phyloP scores from a whole-genome alignment of 2,113 vertebrate species.

The Austrofundulus limnaeus region DNA sequence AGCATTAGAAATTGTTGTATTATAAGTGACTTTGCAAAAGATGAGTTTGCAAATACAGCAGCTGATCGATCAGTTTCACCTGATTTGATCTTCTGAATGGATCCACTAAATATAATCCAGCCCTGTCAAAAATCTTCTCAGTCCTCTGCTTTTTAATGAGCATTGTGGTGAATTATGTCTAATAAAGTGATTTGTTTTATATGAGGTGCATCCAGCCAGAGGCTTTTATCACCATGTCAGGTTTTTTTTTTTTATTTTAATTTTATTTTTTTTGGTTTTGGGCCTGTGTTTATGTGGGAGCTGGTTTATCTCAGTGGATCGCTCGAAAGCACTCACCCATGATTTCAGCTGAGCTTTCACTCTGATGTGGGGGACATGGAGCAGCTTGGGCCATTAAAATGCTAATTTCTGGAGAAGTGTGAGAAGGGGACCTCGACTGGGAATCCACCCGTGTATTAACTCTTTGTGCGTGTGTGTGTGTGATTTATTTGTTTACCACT shows the following conservation, averaged over 20 bases:
- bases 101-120: not conserved
- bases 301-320: conserved; percentile 26
- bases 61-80: not conserved
- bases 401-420: conserved; percentile 53
- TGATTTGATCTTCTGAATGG: not conserved
- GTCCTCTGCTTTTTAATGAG: conserved; percentile 7
- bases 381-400: conserved; percentile 63
- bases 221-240: conserved; percentile 26
- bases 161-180: conserved; percentile 4
- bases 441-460: conserved; percentile 30
- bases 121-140: not conserved
- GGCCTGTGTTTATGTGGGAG: conserved; percentile 26
- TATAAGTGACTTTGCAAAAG: not conserved
- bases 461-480: conserved; percentile 34
- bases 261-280: conserved; percentile 10
- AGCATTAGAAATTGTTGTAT: too few species aligned
- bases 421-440: conserved; percentile 23
- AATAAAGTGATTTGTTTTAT: conserved; percentile 9
- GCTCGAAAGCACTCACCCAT: conserved; percentile 43
- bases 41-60: not conserved
- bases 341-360: conserved; percentile 67
- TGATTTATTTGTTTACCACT: conserved; percentile 40
- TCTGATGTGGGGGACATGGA: conserved; percentile 40
- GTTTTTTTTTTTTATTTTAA: conserved; percentile 14
- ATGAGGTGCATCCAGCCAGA: conserved; percentile 16